Percentiles rank a stretch among this genome's conserved stretches.
Conservation (phyloP, 2,797 vertebrate species). For the Heliangelus exortis region DNA sequence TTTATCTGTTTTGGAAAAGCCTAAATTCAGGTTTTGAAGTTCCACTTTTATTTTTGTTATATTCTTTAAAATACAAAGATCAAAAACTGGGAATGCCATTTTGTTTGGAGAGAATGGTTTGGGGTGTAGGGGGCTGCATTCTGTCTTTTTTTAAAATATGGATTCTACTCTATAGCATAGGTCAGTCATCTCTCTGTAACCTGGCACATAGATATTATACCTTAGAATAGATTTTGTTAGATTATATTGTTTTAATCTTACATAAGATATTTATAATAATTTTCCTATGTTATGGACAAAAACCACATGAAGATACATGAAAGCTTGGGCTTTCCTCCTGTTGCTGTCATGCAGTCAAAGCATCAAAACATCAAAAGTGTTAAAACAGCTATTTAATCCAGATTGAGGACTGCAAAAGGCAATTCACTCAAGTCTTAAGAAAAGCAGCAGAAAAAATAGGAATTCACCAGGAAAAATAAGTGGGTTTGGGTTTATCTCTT, state of each 20-base stretch:
- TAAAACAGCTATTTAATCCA: background rate
- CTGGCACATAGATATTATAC: background rate
- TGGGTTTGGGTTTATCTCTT: background rate
- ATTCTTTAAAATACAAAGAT: background rate
- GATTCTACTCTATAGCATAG: background rate
- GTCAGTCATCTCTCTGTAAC: background rate
- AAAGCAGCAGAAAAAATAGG: background rate
- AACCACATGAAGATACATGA: accelerated
- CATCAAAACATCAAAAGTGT: background rate
- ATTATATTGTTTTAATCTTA: background rate
- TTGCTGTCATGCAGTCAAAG: background rate
- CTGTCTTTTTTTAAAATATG: background rate
- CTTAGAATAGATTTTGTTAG: background rate
- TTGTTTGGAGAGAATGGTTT: background rate
- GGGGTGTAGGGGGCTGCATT: background rate
- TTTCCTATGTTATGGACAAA: background rate
- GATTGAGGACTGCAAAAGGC: background rate
- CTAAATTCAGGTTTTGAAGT: background rate
- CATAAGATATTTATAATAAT: background rate
- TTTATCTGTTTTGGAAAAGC: background rate
- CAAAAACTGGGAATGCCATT: background rate
- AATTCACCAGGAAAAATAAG: background rate
- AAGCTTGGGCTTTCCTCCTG: background rate
- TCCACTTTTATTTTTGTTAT: background rate
- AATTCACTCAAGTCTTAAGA: background rate